phyloP scores from a whole-genome alignment of 2,888 invertebrate genomes.

The Norana najaformis region DNA sequence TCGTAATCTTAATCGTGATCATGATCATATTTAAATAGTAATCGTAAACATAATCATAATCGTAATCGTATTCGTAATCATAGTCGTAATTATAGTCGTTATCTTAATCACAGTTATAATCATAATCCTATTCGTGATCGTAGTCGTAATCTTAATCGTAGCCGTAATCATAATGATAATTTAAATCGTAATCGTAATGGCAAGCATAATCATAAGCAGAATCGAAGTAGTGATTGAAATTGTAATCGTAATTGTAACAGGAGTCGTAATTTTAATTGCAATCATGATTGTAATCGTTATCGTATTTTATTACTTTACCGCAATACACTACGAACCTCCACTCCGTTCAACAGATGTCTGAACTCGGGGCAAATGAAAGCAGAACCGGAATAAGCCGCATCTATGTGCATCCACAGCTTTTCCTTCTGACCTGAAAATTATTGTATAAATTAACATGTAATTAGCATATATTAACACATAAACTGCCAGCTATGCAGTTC shows the following conservation, averaged over 20 bases:
- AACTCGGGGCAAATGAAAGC: constrained; percentile 95
- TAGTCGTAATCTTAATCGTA: not conserved
- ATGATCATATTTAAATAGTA: too few species aligned
- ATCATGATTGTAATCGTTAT: not conserved
- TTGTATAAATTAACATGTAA: not conserved
- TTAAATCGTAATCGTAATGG: too few species aligned
- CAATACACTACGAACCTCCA: constrained; percentile 55
- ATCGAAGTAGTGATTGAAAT: too few species aligned
- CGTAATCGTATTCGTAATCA: too few species aligned
- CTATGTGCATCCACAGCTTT: constrained; percentile 91
- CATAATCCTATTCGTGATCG: not conserved
- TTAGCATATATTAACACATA: not conserved
- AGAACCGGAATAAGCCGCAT: constrained; percentile 94
- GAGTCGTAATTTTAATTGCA: too few species aligned
- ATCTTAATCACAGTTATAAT: not conserved
- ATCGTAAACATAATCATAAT: too few species aligned
- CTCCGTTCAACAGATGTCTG: constrained; percentile 81
- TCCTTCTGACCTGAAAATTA: constrained; percentile 70
- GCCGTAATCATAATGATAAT: not conserved
- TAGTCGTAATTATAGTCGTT: not conserved
- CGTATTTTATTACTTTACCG: too few species aligned
- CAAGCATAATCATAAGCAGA: too few species aligned
- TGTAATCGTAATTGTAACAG: too few species aligned
- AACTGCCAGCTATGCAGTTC: not conserved
- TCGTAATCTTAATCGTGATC: too few species aligned